Evolutionary conservation across 2,888 invertebrate genomes (phyloP).

Genomic region (Thera britannica): DNA sequence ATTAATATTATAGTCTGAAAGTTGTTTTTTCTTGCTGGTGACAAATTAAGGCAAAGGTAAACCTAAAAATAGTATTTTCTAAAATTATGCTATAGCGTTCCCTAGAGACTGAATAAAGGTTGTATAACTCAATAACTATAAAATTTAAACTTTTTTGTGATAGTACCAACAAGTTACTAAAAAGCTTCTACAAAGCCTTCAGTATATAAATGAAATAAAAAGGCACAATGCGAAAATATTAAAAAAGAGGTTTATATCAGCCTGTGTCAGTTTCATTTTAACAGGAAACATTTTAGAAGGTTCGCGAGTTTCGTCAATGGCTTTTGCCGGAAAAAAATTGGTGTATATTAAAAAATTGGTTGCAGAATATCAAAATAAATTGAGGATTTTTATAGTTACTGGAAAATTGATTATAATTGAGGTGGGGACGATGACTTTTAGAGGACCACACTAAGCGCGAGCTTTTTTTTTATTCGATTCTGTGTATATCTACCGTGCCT

Average conservation of each 20-base stretch:
- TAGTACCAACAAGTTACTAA: no score
- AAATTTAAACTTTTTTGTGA: no score
- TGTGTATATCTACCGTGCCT: no score
- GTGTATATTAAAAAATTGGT: not conserved
- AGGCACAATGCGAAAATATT: constrained; percentile 59
- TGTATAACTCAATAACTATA: no score
- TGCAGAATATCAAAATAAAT: not conserved
- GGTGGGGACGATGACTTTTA: not conserved
- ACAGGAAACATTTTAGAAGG: not conserved
- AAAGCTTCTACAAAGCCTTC: no score
- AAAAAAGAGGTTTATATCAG: constrained; percentile 53
- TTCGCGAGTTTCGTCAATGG: not conserved
- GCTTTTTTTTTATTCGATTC: no score
- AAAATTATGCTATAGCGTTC: no score
- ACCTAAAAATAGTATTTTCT: no score
- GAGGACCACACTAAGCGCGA: not conserved
- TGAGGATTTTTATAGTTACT: not conserved
- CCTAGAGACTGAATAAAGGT: no score
- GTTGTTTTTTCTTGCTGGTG: no score
- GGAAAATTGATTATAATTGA: not conserved
- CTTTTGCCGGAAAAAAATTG: not conserved
- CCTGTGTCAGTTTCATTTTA: not conserved
- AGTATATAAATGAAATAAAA: constrained; percentile 53
- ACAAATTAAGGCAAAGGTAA: no score
- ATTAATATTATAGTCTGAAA: constrained; percentile 26